Base-by-base conservation (phyloP, 2,888 invertebrate genomes). In the Cylindroiulus punctatus region DNA sequence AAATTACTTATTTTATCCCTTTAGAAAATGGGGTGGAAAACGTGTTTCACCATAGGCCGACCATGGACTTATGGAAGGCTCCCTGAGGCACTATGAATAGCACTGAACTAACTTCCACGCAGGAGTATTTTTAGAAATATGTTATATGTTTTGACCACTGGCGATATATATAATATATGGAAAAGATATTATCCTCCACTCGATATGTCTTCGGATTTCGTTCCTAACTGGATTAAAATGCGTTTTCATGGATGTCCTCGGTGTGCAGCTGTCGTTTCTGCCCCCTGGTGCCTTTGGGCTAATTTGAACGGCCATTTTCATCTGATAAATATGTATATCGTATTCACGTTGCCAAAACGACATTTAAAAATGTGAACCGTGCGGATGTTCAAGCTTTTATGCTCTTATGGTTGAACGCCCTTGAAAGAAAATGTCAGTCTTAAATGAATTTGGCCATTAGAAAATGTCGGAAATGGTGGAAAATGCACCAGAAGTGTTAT, bases 401-500 rank as follows among this genome's bases (percentile, higher is more conserved):
- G 65, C 65, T 65, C 65, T 65, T 65, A 65, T 7, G 65, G 65
- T 65, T 65, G 26, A 65, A 65, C 65, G 26, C 10, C 26, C 65
- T 65, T 65, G 65, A 65, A 65, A 65, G 65, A 65, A 65, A 65
- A 65, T 57, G 57, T n/a, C 17, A 52, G 52, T 52, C 52, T 52
- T 52, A 52, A 52, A 22, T 22, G 65, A 26, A 65, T 65, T 65
- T 65, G 65, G 22, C 65, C 65, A 65, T 65, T 65, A 65, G 65
- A 65, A 65, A 65, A 65, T 65, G 26, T 65, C 65, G 26, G 65
- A 65, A 65, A 65, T 65, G 65, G 26, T 65, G 65, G 65, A 65
- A 65, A 65, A 65, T 26, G 65, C 26, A 12, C 0, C 1, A 26
- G 22, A 65, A 65, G 65, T 65, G 65, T 12, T 84, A 42, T 84